phyloP scores from a whole-genome alignment of 1,140 invertebrate species.

The Lordiphosa clarofinis region DNA sequence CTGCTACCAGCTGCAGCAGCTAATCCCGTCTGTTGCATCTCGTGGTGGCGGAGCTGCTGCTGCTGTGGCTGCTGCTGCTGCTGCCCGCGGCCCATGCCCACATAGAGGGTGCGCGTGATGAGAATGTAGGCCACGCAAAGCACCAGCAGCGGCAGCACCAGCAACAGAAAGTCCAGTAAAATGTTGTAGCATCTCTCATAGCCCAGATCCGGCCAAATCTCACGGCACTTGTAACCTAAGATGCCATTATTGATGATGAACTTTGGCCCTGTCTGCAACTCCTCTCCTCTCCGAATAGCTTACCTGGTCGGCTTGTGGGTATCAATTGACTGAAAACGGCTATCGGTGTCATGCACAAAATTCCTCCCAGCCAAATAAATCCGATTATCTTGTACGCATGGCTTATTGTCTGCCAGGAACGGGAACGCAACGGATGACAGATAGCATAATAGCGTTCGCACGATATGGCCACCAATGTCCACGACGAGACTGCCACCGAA shows the following conservation, averaged over 20 bases:
- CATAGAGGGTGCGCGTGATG: slow-evolving; percentile 87
- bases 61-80: slow-evolving; percentile 5
- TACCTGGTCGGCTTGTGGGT: slow-evolving; percentile 80
- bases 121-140: slow-evolving; percentile 88
- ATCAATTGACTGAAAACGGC: slow-evolving; percentile 84
- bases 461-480: slow-evolving; percentile 94
- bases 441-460: slow-evolving; percentile 95
- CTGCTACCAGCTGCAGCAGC: slow-evolving; percentile 23
- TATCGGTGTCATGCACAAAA: slow-evolving; percentile 86
- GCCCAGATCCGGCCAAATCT: slow-evolving; percentile 84
- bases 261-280: neutral
- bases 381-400: slow-evolving; percentile 94
- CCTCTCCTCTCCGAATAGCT: slow-evolving; percentile 3
- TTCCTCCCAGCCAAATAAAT: slow-evolving; percentile 86
- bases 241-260: slow-evolving; percentile 3
- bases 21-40: slow-evolving; percentile 7
- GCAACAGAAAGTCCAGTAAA: slow-evolving; percentile 86
- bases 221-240: slow-evolving; percentile 84
- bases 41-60: slow-evolving; percentile 5
- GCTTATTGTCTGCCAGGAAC: slow-evolving; percentile 93
- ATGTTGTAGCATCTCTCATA: slow-evolving; percentile 87
- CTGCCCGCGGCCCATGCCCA: slow-evolving; percentile 81
- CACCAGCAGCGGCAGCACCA: slow-evolving; percentile 87
- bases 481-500: slow-evolving; percentile 91
- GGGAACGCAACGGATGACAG: slow-evolving; percentile 90